phyloP scores from a whole-genome alignment of 92 coral and sea anemone genomes.

The Umimayanthus chanpuru region DNA sequence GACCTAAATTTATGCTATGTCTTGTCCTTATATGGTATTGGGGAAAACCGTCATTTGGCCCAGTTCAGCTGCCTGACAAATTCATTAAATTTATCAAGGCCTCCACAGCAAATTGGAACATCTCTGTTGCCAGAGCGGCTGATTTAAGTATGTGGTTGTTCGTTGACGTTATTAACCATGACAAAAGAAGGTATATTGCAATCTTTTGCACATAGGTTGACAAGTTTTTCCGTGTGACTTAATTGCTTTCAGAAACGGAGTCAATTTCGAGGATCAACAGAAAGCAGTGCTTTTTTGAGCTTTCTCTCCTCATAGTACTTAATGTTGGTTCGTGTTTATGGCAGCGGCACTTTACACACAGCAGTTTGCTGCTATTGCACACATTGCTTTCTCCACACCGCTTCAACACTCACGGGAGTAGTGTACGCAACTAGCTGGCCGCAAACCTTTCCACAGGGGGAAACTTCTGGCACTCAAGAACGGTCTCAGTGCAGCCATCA shows the following conservation, averaged over 20 bases:
- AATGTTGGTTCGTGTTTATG: too few relatives aligned
- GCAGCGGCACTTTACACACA: too few relatives aligned
- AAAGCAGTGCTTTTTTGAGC: too few relatives aligned
- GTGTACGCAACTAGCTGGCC: neutral
- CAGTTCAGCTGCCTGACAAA: too few relatives aligned
- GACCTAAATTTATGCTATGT: neutral
- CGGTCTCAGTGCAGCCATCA: too few relatives aligned
- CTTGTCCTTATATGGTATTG: neutral
- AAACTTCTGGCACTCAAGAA: too few relatives aligned
- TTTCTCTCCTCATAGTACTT: too few relatives aligned
- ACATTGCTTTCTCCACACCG: neutral
- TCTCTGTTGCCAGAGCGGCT: neutral
- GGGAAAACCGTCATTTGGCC: neutral
- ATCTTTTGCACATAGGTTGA: neutral
- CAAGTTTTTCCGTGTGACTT: neutral
- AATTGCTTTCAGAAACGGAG: neutral
- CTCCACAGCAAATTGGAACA: too few relatives aligned
- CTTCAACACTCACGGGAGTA: neutral
- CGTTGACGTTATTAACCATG: neutral
- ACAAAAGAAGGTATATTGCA: neutral
- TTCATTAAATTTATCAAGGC: too few relatives aligned
- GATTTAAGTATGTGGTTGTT: neutral
- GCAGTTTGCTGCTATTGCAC: neutral
- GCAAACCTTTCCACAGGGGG: neutral
- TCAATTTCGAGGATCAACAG: too few relatives aligned